phyloP scores from a whole-genome alignment of 2,888 invertebrate genomes.

The Eupeodes luniger region DNA sequence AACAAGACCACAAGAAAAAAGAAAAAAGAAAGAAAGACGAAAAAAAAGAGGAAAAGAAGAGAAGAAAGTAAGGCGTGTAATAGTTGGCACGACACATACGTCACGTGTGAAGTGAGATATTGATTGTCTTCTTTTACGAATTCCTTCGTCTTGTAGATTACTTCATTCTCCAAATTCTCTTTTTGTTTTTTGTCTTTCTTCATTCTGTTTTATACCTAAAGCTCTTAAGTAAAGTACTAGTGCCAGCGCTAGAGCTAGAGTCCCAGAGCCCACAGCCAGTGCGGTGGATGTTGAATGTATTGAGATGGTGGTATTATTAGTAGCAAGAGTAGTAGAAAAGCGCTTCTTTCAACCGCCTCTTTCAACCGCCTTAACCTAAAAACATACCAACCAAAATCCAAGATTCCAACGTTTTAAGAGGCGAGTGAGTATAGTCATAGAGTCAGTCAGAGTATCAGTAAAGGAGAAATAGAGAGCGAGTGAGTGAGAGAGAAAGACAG shows the following conservation, averaged over 20 bases:
- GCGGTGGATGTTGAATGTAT: not conserved
- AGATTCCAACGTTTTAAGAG: not conserved
- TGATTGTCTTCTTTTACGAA: constrained; percentile 35
- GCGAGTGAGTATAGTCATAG: not conserved
- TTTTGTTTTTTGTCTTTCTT: constrained; percentile 1
- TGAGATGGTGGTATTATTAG: not conserved
- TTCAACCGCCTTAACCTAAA: constrained; percentile 52
- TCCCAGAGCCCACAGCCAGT: too few species aligned
- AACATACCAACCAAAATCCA: constrained; percentile 37
- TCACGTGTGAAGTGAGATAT: constrained; percentile 33
- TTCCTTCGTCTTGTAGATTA: constrained; percentile 32
- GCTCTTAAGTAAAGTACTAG: constrained; percentile 37
- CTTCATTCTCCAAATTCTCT: constrained; percentile 44
- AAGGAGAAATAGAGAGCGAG: not conserved
- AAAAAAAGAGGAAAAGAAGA: not conserved
- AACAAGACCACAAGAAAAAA: not conserved
- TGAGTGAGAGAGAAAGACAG: not conserved
- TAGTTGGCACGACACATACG: constrained; percentile 2
- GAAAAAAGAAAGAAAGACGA: not conserved
- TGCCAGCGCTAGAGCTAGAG: too few species aligned
- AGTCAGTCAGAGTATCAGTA: not conserved
- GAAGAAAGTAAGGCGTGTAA: constrained; percentile 19
- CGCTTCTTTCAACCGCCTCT: constrained; percentile 41
- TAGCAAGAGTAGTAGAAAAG: constrained; percentile 3
- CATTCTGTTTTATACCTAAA: constrained; percentile 31